Evolutionary conservation across 2,888 invertebrate genomes (phyloP).

Genomic region (Schizaphis graminum): DNA sequence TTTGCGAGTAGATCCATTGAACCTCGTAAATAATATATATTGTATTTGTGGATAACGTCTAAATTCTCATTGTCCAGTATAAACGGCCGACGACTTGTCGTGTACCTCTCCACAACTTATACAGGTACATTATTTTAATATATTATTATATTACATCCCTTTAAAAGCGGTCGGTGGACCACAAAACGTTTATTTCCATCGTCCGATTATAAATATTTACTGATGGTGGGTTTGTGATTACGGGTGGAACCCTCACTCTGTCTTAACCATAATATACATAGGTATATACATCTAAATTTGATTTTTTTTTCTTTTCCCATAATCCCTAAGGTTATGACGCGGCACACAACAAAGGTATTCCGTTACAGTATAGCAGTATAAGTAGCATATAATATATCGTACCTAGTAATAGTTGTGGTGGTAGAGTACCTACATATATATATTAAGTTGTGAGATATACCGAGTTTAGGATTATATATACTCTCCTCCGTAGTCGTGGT

Average conservation of each 20-base stretch:
- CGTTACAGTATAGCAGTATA: neutral
- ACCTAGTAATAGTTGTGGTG: neutral
- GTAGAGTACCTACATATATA: neutral
- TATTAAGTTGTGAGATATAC: constrained; percentile 21
- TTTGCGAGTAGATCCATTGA: neutral
- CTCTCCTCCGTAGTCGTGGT: neutral
- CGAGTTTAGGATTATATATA: neutral
- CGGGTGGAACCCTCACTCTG: neutral
- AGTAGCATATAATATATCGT: neutral
- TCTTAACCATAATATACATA: neutral
- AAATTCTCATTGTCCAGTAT: neutral
- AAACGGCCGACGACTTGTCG: neutral
- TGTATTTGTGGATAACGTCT: neutral
- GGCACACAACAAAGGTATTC: constrained; percentile 42
- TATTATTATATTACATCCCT: neutral
- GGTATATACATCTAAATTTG: neutral
- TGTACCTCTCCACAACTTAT: neutral
- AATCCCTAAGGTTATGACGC: constrained; percentile 31
- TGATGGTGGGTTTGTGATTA: neutral
- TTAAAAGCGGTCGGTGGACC: neutral
- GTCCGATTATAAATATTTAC: constrained; percentile 11
- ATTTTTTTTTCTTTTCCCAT: neutral
- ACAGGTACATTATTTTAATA: neutral
- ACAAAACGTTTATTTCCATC: neutral
- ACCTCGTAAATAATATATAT: neutral